These are phyloP conservation scores for Zoanthus sociatus DNA, from an alignment of 92 coral and sea anemone species.

Conservation along the genomic window DNA sequence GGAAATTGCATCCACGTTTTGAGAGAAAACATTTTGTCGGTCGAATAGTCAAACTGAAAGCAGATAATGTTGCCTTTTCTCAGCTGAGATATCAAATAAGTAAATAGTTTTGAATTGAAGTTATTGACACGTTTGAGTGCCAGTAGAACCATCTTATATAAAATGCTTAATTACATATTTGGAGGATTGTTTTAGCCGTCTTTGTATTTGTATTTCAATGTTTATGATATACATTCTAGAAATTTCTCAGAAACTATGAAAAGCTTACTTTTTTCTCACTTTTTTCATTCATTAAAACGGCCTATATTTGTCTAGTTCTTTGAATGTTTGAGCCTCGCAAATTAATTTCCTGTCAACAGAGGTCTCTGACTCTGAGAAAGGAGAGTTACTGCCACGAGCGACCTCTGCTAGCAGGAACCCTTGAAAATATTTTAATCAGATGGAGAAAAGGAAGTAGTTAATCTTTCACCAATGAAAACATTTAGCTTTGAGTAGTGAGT, in stretches of 20 bases:
- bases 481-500: neutral
- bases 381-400: too few species aligned
- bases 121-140: neutral
- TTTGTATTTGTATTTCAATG: neutral
- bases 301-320: neutral
- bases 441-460: too few species aligned
- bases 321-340: neutral
- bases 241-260: neutral
- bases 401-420: too few species aligned
- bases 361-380: too few species aligned
- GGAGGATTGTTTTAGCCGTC: neutral
- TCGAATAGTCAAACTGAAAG: slow-evolving; percentile 3
- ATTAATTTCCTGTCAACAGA: too few species aligned
- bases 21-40: slow-evolving; percentile 11
- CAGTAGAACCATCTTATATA: neutral
- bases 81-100: neutral
- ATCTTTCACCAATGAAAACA: too few species aligned
- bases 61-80: neutral
- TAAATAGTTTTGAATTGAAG: neutral
- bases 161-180: neutral
- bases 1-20: slow-evolving; percentile 3
- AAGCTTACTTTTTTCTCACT: neutral
- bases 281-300: neutral
- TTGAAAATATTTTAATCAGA: too few species aligned
- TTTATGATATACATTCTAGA: neutral